Percentiles rank a stretch among this genome's conserved stretches.
Evolutionary conservation across 2,888 invertebrate species (phyloP).

Genomic region (Ferdinandea cuprea): DNA sequence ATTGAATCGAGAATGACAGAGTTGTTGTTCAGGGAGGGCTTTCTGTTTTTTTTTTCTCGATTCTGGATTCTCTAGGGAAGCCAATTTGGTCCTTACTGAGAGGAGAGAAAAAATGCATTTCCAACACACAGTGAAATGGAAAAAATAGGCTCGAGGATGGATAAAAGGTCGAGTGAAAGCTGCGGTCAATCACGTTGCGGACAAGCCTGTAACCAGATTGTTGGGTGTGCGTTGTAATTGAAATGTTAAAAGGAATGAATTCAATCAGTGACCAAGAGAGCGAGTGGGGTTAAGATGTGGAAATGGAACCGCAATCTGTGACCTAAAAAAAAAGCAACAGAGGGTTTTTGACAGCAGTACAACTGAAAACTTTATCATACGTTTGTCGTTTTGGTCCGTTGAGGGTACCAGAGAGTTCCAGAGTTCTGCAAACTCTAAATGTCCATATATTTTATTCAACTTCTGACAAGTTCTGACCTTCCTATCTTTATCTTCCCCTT

Average conservation of each 20-base stretch:
- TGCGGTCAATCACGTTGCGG: slow-evolving; percentile 73
- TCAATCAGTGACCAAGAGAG: slow-evolving; percentile 27
- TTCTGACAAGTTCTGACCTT: too few species aligned
- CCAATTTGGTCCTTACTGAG: slow-evolving; percentile 7
- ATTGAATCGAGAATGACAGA: slow-evolving; percentile 68
- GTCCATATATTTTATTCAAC: too few species aligned
- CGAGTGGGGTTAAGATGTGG: not conserved
- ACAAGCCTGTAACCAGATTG: slow-evolving; percentile 70
- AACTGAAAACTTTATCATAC: too few species aligned
- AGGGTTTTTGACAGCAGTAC: too few species aligned
- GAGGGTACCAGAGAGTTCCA: too few species aligned
- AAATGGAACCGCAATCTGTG: not conserved
- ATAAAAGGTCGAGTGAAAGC: slow-evolving; percentile 69
- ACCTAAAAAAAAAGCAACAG: too few species aligned
- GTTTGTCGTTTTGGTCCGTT: too few species aligned
- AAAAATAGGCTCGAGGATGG: slow-evolving; percentile 41
- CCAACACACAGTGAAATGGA: slow-evolving; percentile 30
- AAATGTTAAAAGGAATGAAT: slow-evolving; percentile 67
- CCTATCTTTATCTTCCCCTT: too few species aligned
- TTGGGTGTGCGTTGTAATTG: slow-evolving; percentile 69
- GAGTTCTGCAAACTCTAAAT: too few species aligned
- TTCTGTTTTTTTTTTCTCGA: too few species aligned
- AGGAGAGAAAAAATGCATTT: slow-evolving; percentile 68
- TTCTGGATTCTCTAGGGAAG: slow-evolving; percentile 7
- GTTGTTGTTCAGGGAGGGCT: slow-evolving; percentile 38